A percentile compares a stretch with the other conserved stretches of the same genome.
Conservation (phyloP, 2,888 invertebrate genomes). For the Clivina fossor region DNA sequence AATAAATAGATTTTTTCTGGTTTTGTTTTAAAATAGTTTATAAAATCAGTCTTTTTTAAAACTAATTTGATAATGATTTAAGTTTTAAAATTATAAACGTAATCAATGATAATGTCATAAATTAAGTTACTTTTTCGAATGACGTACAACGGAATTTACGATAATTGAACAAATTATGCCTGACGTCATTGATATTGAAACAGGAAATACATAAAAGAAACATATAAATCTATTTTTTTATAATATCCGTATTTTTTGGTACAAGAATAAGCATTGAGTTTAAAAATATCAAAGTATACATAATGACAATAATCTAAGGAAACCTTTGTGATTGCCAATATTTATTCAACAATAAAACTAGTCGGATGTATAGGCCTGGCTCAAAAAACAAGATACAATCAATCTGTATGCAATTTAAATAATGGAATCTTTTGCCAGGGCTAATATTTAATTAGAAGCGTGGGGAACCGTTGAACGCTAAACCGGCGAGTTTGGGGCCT, state of each 20-base stretch:
- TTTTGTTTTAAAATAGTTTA: too few relatives aligned
- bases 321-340: constrained; percentile 12
- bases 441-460: constrained; percentile 28
- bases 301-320: constrained; percentile 10
- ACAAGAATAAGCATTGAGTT: neutral
- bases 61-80: too few relatives aligned
- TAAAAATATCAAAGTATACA: constrained; percentile 1
- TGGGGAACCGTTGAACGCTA: too few relatives aligned
- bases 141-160: too few relatives aligned
- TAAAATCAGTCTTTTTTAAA: too few relatives aligned
- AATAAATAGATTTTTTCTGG: too few relatives aligned
- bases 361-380: too few relatives aligned
- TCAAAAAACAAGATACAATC: constrained; percentile 23
- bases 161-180: too few relatives aligned
- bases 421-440: constrained; percentile 13
- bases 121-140: too few relatives aligned
- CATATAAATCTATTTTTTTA: neutral
- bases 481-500: too few relatives aligned
- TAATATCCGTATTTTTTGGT: neutral
- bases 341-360: constrained; percentile 24
- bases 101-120: too few relatives aligned
- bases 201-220: neutral
- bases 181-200: neutral
- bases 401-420: constrained; percentile 19
- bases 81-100: too few relatives aligned